phyloP scores from a whole-genome alignment of 2,888 invertebrate species.

The Galerucella nymphaeae region DNA sequence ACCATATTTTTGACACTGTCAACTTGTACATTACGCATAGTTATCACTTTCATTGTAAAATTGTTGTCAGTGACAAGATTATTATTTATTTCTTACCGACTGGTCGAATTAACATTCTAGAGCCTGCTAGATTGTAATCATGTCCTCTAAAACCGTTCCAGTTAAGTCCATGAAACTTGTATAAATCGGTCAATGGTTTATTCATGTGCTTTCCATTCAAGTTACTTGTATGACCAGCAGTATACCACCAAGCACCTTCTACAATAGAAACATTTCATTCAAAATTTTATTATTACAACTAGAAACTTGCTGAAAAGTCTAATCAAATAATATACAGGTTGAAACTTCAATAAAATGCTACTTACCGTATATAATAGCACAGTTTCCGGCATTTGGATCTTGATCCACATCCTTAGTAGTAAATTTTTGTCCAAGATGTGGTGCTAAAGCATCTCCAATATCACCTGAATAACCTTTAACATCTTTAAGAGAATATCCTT shows the following conservation, averaged over 20 bases:
- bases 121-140: conserved; percentile 7
- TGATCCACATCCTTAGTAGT: conserved; percentile 77
- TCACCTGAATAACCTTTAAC: conserved; percentile 72
- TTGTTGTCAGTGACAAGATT: too few species aligned
- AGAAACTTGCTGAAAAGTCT: too few species aligned
- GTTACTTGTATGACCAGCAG: conserved; percentile 6
- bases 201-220: conserved; percentile 18
- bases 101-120: conserved; percentile 18
- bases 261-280: background rate
- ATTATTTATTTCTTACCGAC: background rate
- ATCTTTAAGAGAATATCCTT: conserved; percentile 74
- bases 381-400: conserved; percentile 2
- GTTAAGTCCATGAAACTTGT: conserved; percentile 10
- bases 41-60: too few species aligned
- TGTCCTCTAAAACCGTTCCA: conserved; percentile 1
- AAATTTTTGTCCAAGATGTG: conserved; percentile 79
- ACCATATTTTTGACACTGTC: too few species aligned
- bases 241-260: conserved; percentile 19
- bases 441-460: conserved; percentile 74
- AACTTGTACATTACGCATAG: too few species aligned
- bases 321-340: too few species aligned
- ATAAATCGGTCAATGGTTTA: background rate
- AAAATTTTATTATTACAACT: too few species aligned
- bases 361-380: background rate
- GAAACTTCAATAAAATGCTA: too few species aligned